These are phyloP conservation scores for Caerostris darwini DNA, from an alignment of 1,140 invertebrate genomes.

Conservation along the genomic window DNA sequence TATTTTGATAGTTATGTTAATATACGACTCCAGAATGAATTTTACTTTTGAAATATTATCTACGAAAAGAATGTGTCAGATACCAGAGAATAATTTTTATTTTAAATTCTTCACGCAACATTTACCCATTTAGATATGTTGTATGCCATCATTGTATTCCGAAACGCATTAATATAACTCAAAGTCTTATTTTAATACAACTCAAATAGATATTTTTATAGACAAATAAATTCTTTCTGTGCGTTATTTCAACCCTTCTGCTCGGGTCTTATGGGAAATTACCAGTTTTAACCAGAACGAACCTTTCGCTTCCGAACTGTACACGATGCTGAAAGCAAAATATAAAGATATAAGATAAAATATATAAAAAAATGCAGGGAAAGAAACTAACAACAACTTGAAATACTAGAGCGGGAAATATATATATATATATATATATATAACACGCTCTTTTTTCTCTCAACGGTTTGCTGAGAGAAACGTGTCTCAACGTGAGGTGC, in stretches of 20 bases:
- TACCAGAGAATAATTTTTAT: neutral
- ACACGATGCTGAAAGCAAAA: conserved; percentile 30
- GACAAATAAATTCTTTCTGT: conserved; percentile 47
- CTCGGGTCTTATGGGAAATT: conserved; percentile 57
- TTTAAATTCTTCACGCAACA: conserved; percentile 19
- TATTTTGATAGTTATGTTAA: neutral
- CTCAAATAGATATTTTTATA: conserved; percentile 27
- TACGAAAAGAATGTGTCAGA: neutral
- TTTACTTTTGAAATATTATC: neutral
- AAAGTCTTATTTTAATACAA: conserved; percentile 6
- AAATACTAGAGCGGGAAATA: conserved; percentile 48
- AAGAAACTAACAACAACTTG: conserved; percentile 48
- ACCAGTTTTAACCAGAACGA: conserved; percentile 39
- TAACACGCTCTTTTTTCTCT: neutral
- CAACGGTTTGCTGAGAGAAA: conserved; percentile 54
- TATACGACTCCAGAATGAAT: neutral
- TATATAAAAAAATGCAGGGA: conserved; percentile 39
- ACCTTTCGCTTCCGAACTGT: neutral
- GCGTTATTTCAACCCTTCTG: conserved; percentile 38
- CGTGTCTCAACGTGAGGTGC: conserved; percentile 57
- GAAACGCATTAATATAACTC: neutral
- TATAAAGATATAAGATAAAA: conserved; percentile 63
- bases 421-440: neutral
- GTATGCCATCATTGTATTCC: neutral
- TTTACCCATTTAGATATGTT: neutral